phyloP scores from a whole-genome alignment of 2,797 vertebrate species.

The Jordanella pulchra region DNA sequence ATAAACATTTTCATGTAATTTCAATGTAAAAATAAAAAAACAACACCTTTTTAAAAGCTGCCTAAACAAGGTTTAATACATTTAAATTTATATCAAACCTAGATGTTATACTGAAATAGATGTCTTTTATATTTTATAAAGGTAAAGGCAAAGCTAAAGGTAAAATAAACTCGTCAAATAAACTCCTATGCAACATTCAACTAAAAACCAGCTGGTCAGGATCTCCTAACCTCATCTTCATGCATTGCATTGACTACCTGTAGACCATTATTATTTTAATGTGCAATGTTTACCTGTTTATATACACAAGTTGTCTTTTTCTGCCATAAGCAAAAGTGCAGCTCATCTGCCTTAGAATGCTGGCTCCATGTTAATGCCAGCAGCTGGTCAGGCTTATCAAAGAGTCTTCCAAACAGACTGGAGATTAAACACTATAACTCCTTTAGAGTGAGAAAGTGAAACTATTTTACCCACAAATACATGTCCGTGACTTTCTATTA shows the following conservation, averaged over 20 bases:
- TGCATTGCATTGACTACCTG: not conserved
- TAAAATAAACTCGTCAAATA: not conserved
- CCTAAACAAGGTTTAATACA: not conserved
- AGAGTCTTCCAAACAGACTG: not conserved
- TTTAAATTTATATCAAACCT: not conserved
- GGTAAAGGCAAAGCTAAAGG: not conserved
- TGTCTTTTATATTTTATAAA: not conserved
- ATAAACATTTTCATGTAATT: not conserved
- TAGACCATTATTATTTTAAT: no score
- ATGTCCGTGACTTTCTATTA: not conserved
- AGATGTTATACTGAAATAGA: not conserved
- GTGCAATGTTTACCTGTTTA: no score
- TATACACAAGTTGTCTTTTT: not conserved
- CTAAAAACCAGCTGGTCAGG: not conserved
- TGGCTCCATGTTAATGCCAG: not conserved
- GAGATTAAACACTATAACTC: not conserved
- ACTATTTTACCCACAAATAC: not conserved
- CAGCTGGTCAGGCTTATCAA: not conserved
- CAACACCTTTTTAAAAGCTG: no score
- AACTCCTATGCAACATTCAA: not conserved
- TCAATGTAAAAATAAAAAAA: not conserved
- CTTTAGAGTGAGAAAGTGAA: not conserved
- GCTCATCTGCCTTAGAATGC: not conserved
- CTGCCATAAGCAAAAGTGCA: not conserved
- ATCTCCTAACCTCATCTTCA: not conserved